Evolutionary conservation across 2,113 vertebrate species (phyloP).

Genomic region (Silurus meridionalis): DNA sequence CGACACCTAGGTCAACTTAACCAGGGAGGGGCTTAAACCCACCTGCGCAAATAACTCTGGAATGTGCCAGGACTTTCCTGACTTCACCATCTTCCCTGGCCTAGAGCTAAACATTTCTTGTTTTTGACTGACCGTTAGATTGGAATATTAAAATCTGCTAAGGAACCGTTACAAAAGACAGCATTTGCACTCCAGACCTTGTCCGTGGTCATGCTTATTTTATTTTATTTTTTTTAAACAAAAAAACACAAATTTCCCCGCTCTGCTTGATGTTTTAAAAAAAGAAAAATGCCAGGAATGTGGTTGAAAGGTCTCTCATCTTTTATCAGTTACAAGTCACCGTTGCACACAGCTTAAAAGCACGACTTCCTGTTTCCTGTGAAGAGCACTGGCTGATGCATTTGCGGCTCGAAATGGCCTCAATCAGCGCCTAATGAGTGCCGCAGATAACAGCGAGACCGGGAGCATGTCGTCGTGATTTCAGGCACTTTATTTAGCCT

Average conservation of each 20-base stretch:
- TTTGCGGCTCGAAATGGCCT: constrained; percentile 65
- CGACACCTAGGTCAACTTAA: constrained; percentile 50
- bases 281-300: constrained; percentile 53
- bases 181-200: background rate
- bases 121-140: background rate
- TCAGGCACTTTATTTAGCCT: constrained; percentile 46
- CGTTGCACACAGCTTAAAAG: constrained; percentile 65
- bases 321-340: constrained; percentile 68
- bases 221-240: too few relatives aligned
- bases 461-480: constrained; percentile 24
- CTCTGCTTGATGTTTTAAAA: constrained; percentile 25
- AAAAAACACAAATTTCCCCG: background rate
- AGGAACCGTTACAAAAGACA: background rate
- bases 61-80: constrained; percentile 7
- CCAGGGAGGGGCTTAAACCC: constrained; percentile 33
- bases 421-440: constrained; percentile 66
- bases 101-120: background rate
- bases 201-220: background rate
- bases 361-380: constrained; percentile 75
- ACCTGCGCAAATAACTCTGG: constrained; percentile 15
- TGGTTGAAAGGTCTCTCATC: constrained; percentile 59
- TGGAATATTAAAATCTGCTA: background rate
- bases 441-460: constrained; percentile 54
- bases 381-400: constrained; percentile 68
- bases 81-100: background rate